Percentiles rank a stretch among this genome's conserved stretches.
These are phyloP conservation scores for Phodopus roborovskii DNA, from an alignment of 2,113 vertebrate genomes.

Conservation along the genomic window DNA sequence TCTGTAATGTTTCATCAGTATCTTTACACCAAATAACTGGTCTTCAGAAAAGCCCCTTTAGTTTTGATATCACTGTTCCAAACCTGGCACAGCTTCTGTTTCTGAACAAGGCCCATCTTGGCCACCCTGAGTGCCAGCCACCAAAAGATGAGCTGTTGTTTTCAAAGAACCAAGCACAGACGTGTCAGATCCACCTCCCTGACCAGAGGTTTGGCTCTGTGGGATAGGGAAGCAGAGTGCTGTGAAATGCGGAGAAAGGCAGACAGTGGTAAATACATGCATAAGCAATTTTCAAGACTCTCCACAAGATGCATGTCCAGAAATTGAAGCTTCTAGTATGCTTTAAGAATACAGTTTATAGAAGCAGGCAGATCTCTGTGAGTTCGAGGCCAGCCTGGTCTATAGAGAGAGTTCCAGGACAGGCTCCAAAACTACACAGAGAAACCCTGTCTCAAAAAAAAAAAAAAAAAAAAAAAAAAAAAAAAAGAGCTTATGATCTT, in stretches of 20 bases:
- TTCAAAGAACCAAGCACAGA: not conserved
- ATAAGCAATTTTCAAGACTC: not conserved
- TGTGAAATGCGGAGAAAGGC: not conserved
- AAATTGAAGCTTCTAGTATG: not conserved
- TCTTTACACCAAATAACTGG: not conserved
- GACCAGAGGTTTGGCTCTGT: not conserved
- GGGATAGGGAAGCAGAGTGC: not conserved
- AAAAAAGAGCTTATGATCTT: not conserved
- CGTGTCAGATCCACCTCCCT: not conserved
- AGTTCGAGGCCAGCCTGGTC: too few relatives aligned
- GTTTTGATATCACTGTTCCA: not conserved
- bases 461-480: not conserved
- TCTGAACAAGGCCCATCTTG: not conserved
- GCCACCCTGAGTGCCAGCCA: not conserved
- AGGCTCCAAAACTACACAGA: too few relatives aligned
- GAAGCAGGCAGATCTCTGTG: too few relatives aligned
- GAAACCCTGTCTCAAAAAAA: too few relatives aligned
- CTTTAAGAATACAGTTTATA: not conserved
- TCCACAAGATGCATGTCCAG: not conserved
- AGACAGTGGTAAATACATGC: not conserved
- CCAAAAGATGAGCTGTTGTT: not conserved
- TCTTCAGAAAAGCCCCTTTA: slow-evolving; percentile 6
- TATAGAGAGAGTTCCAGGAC: too few relatives aligned
- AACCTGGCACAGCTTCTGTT: not conserved
- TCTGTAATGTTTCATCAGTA: not conserved